Evolutionary conservation across 2,797 vertebrate genomes (phyloP).

Genomic region (Siniperca obscura): DNA sequence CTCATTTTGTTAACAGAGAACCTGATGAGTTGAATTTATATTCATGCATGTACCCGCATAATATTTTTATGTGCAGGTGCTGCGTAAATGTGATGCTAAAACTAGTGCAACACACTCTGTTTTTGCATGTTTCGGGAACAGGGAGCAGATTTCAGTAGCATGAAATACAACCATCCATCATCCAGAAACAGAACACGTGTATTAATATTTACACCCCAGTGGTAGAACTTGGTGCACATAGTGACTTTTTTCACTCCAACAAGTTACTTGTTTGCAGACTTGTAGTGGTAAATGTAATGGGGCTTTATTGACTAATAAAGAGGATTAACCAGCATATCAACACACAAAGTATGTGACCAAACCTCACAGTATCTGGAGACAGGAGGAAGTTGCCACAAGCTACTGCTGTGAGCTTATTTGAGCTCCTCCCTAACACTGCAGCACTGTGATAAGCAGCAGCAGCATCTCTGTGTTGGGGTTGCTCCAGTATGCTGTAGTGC

Average conservation of each 20-base stretch:
- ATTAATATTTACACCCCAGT: neutral
- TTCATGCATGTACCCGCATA: constrained; percentile 5
- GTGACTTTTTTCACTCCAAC: constrained; percentile 27
- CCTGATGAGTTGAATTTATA: constrained; percentile 30
- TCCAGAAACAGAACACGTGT: constrained; percentile 1
- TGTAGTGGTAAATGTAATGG: constrained; percentile 43
- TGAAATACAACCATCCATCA: neutral
- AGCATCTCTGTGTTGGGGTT: constrained; percentile 56
- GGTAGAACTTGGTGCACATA: neutral
- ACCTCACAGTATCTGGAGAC: constrained; percentile 66
- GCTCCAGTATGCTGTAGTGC: constrained; percentile 56
- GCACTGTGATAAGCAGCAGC: constrained; percentile 77
- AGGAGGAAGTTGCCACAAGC: constrained; percentile 70
- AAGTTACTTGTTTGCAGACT: constrained; percentile 40
- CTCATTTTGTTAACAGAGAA: constrained; percentile 43
- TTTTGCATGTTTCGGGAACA: neutral
- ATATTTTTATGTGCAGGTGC: constrained; percentile 8
- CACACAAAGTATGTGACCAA: constrained; percentile 57
- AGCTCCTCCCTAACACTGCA: constrained; percentile 77
- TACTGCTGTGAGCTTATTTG: constrained; percentile 59
- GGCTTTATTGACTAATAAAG: constrained; percentile 63
- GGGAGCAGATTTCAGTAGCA: neutral
- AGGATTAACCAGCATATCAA: constrained; percentile 65
- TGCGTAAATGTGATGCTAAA: constrained; percentile 3
- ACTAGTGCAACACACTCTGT: neutral